A percentile compares a stretch with the other conserved stretches of the same genome.
phyloP scores from a whole-genome alignment of 2,888 invertebrate genomes.

The Idaea straminata region DNA sequence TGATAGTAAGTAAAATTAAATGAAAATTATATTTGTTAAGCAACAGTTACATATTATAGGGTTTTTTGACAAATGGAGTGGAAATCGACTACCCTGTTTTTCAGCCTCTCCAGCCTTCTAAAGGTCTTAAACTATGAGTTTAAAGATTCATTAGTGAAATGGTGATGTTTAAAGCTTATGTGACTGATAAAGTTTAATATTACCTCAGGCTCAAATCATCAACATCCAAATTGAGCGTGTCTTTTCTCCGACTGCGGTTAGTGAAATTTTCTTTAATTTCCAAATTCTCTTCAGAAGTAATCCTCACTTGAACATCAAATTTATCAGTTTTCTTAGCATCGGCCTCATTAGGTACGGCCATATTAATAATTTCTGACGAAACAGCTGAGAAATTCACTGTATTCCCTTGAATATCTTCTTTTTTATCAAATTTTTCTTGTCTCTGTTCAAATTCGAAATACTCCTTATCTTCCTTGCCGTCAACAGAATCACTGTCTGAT shows the following conservation, averaged over 20 bases:
- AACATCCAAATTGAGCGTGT: slow-evolving; percentile 74
- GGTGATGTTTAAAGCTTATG: neutral
- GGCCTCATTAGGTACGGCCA: slow-evolving; percentile 73
- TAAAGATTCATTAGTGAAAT: no score
- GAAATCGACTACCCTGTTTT: no score
- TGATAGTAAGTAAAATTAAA: no score
- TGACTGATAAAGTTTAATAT: slow-evolving; percentile 21
- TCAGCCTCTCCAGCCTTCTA: no score
- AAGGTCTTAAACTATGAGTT: no score
- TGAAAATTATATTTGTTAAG: no score
- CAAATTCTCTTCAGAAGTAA: slow-evolving; percentile 73
- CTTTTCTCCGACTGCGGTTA: slow-evolving; percentile 56
- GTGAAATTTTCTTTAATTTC: slow-evolving; percentile 58
- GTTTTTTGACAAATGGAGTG: no score
- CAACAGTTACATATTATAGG: no score
- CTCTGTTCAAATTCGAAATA: slow-evolving; percentile 49
- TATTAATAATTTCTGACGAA: slow-evolving; percentile 64
- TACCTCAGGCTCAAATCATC: slow-evolving; percentile 78
- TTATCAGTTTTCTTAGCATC: slow-evolving; percentile 69
- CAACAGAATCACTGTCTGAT: slow-evolving; percentile 62
- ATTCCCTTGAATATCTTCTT: slow-evolving; percentile 45
- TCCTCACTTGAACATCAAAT: slow-evolving; percentile 73
- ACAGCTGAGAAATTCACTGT: slow-evolving; percentile 52
- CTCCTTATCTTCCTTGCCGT: slow-evolving; percentile 43
- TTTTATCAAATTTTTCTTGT: slow-evolving; percentile 50